Percentiles rank a stretch among this genome's conserved stretches.
phyloP scores from a whole-genome alignment of 2,797 vertebrate genomes.

The Aplochiton taeniatus region DNA sequence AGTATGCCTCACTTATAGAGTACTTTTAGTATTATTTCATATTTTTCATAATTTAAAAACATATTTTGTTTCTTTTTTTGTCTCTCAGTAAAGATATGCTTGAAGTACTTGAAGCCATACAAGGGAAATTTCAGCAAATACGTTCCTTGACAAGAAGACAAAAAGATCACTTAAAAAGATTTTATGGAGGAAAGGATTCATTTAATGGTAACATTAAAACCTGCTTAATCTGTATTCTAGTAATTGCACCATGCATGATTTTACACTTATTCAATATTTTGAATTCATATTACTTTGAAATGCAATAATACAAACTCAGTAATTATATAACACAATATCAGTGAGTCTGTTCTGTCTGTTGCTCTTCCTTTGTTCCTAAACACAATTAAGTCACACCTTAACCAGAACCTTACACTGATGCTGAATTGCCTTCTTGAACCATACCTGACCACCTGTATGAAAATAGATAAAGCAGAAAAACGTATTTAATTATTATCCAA shows the following conservation, averaged over 20 bases:
- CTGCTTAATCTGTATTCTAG: constrained; percentile 3
- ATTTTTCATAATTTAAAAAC: background rate
- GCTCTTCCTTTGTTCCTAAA: constrained; percentile 45
- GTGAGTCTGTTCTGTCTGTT: background rate
- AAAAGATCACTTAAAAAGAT: constrained; percentile 91
- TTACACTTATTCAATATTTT: constrained; percentile 45
- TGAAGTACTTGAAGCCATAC: constrained; percentile 86
- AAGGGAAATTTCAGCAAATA: constrained; percentile 92
- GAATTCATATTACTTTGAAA: constrained; percentile 45
- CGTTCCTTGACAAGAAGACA: constrained; percentile 86
- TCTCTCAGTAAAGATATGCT: constrained; percentile 85
- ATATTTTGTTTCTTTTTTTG: constrained; percentile 49
- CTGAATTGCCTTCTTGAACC: constrained; percentile 39
- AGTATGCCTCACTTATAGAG: constrained; percentile 64
- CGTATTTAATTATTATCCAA: constrained; percentile 53
- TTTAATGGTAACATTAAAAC: constrained; percentile 80
- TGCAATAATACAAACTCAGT: constrained; percentile 49
- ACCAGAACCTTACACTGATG: constrained; percentile 29
- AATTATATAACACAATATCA: constrained; percentile 26
- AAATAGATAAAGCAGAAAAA: constrained; percentile 48
- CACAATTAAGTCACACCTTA: constrained; percentile 50
- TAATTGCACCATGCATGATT: background rate
- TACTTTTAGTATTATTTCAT: background rate
- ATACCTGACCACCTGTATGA: constrained; percentile 34
- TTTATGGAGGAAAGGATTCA: constrained; percentile 82